phyloP scores from a whole-genome alignment of 1,140 invertebrate genomes.

The Scaptomyza graminum region DNA sequence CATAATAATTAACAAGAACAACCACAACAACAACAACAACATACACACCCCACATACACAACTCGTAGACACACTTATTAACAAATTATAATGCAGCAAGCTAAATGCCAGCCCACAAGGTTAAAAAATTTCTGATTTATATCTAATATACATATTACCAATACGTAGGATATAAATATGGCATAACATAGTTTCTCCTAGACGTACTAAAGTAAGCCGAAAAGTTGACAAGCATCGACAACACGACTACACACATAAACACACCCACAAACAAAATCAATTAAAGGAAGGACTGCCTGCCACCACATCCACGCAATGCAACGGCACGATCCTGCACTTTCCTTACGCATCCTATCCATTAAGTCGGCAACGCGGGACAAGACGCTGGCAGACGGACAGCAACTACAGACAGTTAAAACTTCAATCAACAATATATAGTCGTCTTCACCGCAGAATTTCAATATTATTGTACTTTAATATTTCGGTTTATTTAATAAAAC shows the following conservation, averaged over 20 bases:
- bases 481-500: conserved; percentile 84
- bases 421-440: conserved; percentile 43
- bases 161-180: conserved; percentile 79
- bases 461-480: conserved; percentile 83
- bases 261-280: conserved; percentile 11
- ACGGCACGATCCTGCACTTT: conserved; percentile 12
- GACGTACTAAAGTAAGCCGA: conserved; percentile 76
- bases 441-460: conserved; percentile 76
- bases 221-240: conserved; percentile 63
- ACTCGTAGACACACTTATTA: conserved; percentile 55
- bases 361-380: conserved; percentile 14
- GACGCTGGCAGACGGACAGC: conserved; percentile 14
- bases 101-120: conserved; percentile 48
- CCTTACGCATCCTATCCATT: conserved; percentile 12
- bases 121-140: conserved; percentile 73
- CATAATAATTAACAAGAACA: conserved; percentile 44
- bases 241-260: conserved; percentile 1
- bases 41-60: conserved; percentile 46
- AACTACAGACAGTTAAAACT: conserved; percentile 35
- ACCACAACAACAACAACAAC: neutral
- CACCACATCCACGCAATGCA: conserved; percentile 10
- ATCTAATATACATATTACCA: conserved; percentile 82
- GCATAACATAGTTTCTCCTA: conserved; percentile 79
- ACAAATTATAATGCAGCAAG: conserved; percentile 61
- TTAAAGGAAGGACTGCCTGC: conserved; percentile 38